Evolutionary conservation across 2,888 invertebrate species (phyloP).

Genomic region (Caenorhabditis japonica): DNA sequence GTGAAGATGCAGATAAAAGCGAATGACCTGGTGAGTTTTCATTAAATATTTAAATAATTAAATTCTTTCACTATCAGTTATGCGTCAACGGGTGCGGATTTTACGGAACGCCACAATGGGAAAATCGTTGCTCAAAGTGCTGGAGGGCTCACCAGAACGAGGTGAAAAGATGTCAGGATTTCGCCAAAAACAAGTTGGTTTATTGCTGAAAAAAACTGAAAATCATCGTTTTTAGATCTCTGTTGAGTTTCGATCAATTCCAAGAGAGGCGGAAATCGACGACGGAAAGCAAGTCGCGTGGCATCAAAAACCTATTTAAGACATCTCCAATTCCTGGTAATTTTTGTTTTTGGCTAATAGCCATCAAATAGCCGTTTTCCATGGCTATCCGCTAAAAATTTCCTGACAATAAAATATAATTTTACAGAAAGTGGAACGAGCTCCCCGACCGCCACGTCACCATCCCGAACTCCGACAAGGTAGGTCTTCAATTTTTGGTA

Average conservation of each 20-base stretch:
- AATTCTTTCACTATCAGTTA: too few species aligned
- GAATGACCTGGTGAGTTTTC: constrained; percentile 56
- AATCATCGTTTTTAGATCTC: constrained; percentile 53
- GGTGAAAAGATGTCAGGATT: constrained; percentile 76
- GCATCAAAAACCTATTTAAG: constrained; percentile 64
- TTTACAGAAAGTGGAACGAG: constrained; percentile 38
- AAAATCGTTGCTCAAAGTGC: constrained; percentile 97
- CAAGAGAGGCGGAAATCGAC: constrained; percentile 85
- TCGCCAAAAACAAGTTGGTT: constrained; percentile 64
- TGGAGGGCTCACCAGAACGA: constrained; percentile 83
- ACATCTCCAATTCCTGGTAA: constrained; percentile 62
- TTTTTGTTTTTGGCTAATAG: too few species aligned
- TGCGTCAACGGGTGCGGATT: constrained; percentile 88
- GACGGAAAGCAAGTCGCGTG: constrained; percentile 78
- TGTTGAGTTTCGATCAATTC: constrained; percentile 84
- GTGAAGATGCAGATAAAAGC: constrained; percentile 59
- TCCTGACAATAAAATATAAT: too few species aligned
- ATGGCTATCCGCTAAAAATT: too few species aligned
- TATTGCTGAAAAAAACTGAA: background rate
- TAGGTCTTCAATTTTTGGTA: too few species aligned
- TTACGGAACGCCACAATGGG: constrained; percentile 97
- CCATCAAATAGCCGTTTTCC: too few species aligned
- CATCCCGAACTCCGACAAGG: constrained; percentile 33
- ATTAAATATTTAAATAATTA: too few species aligned
- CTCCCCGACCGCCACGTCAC: constrained; percentile 39